A percentile compares a stretch with the other conserved stretches of the same genome.
Evolutionary conservation across 2,113 vertebrate species (phyloP).

Genomic region (Nothocercus nigrocapillus): DNA sequence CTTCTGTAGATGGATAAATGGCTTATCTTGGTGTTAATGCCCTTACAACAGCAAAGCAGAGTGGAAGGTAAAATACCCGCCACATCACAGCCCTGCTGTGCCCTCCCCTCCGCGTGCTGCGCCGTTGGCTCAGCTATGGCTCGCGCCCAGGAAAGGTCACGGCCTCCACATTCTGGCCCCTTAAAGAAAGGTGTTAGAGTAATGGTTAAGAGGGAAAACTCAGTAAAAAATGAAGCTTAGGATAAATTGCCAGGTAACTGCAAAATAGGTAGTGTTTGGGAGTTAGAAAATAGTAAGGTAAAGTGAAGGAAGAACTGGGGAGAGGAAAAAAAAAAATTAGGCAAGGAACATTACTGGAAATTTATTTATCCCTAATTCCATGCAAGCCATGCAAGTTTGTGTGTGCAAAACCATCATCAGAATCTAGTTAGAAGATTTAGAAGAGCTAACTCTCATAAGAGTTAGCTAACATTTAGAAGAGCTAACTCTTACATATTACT

Average conservation of each 20-base stretch:
- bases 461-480: background rate
- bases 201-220: background rate
- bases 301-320: background rate
- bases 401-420: background rate
- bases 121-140: rapidly evolving
- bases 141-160: background rate
- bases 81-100: background rate
- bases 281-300: background rate
- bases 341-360: background rate
- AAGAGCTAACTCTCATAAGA: no score
- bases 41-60: background rate
- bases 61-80: background rate
- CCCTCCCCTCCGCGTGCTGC: background rate
- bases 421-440: background rate
- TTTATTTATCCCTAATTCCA: background rate
- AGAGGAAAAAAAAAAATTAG: background rate
- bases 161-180: background rate
- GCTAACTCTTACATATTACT: background rate
- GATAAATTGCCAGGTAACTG: background rate
- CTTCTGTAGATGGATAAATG: background rate
- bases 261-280: background rate
- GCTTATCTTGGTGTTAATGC: background rate
- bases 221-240: background rate
- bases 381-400: background rate
- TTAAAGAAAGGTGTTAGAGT: background rate